Base-by-base conservation (phyloP, 2,797 vertebrate genomes). In the Cyprinodon diabolis region DNA sequence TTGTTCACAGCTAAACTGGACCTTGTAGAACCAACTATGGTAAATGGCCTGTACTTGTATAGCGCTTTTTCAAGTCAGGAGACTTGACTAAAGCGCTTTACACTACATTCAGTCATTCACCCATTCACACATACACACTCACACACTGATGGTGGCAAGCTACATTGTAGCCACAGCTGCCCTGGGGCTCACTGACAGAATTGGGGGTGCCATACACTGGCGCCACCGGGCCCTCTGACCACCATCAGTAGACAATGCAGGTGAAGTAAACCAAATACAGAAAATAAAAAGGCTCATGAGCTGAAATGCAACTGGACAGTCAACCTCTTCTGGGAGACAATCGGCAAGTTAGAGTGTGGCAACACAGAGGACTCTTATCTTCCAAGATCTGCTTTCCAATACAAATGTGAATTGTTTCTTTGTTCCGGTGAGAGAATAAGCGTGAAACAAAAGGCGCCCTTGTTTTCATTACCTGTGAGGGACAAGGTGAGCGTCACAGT, bases 401-500 rank as follows among this genome's bases (percentile, higher is more conserved):
- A 94, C 95, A 95, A 96, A 95, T 95, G 95, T 84, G 94, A 94
- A 94, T 92, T 87, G 86, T 74, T 92, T 58, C 92, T 96, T 96
- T 97, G 95, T 96, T 94, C 94, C 95, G 87, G 93, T 91, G 92
- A 94, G 93, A 92, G 94, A 96, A 96, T 96, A 96, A 95, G 88
- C 92, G 74, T 87, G 92, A 96, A 94, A 97, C 96, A 96, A 97
- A 96, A 95, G 96, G 21, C 13, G 92, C 94, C 92, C 94, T 93
- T 91, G 77, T 86, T 90, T 88, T 89, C 96, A 54, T 57, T 96
- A 96, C 96, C 95, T 96, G 97, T 95, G 94, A 93, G 82, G 95
- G 96, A 96, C 96, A 96, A 96, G 95, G 96, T 95, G 92, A 96
- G 94, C 95, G 95, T 95, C 95, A 93, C 95, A 94, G 94, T 96